Evolutionary conservation across 2,113 vertebrate genomes (phyloP), one percentile per base, ranked within the genome.

Genomic region (Aspiorhynchus laticeps): DNA sequence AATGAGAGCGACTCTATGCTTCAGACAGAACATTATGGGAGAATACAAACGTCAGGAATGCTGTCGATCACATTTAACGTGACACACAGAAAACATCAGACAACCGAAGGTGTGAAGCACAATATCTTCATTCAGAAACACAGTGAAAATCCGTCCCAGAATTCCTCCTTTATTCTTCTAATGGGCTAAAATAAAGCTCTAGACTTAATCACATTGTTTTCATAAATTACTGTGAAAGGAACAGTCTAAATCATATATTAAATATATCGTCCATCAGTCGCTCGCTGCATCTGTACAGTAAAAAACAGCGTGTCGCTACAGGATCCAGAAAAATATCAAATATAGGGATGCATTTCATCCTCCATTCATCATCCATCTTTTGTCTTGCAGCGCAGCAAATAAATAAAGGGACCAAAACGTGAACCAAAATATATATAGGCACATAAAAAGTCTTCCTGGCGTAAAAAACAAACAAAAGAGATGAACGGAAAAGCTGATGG

Each of bases 161-260:
- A 82, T 80, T 17, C 41, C 33, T 59, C 61, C 33, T 5, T 33
- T 91, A 82, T 59, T 48, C 69, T 86, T 76, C 93, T 94, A 93
- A 93, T 86, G 92, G 89, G 91, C 94, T 77, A 91, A 93, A 92
- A 92, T 93, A 95, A 91, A 92, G 93, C 88, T 92, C 90, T 91
- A 92, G 93, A 93, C 93, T 93, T 92, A 90, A 91, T 94, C 91
- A 94, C 94, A 94, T 92, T 90, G 88, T 91, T 93, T 91, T 93
- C 93, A 96, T 96, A 96, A 97, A 96, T 97, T 94, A 96, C 92
- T 92, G 94, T 91, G 91, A 95, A 94, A 94, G 94, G 94, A 94
- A 90, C 94, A 94, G 93, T 95, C 93, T 88, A 97, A 96, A 97
- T 91, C 96, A 97, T 97, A 97, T 97, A 97, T 97, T 97, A 97